Evolutionary conservation across 1,140 invertebrate genomes (phyloP).

Genomic region (Drosophila trapezifrons): DNA sequence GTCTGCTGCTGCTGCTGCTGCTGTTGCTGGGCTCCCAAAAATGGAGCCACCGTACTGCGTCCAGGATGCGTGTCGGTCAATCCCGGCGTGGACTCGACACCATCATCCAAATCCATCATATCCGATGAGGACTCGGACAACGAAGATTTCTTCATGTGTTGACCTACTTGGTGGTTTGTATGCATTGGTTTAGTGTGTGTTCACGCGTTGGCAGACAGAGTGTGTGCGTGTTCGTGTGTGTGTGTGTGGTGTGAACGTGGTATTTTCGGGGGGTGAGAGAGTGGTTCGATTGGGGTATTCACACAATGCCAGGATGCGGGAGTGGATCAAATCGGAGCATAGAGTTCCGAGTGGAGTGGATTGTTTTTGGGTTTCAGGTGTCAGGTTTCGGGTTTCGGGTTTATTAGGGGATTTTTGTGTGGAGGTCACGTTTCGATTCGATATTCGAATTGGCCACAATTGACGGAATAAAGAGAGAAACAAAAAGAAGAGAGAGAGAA

Average conservation of each 20-base stretch:
- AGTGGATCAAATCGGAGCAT: conserved; percentile 18
- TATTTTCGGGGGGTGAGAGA: conserved; percentile 25
- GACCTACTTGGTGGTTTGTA: conserved; percentile 86
- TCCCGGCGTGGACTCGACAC: conserved; percentile 90
- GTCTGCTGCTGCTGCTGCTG: conserved; percentile 38
- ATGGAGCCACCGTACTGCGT: conserved; percentile 80
- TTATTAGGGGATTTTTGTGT: conserved; percentile 24
- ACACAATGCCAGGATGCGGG: conserved; percentile 41
- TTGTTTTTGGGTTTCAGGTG: conserved; percentile 31
- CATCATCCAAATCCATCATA: conserved; percentile 97
- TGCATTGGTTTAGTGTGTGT: conserved; percentile 78
- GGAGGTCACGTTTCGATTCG: conserved; percentile 41
- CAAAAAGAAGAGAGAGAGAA: conserved; percentile 82
- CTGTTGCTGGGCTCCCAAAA: conserved; percentile 80
- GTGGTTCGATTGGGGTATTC: conserved; percentile 32
- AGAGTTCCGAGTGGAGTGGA: conserved; percentile 23
- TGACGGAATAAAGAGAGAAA: conserved; percentile 81
- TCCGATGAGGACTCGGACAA: conserved; percentile 97
- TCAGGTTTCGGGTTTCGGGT: conserved; percentile 12
- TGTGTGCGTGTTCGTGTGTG: conserved; percentile 23
- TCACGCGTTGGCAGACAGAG: conserved; percentile 47
- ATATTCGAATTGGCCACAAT: conserved; percentile 60
- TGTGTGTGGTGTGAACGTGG: conserved; percentile 30
- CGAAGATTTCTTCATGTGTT: conserved; percentile 95
- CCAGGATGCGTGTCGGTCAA: conserved; percentile 82